Conservation (phyloP, 2,888 invertebrate genomes). For the Chaetogeoica ovagalla region DNA sequence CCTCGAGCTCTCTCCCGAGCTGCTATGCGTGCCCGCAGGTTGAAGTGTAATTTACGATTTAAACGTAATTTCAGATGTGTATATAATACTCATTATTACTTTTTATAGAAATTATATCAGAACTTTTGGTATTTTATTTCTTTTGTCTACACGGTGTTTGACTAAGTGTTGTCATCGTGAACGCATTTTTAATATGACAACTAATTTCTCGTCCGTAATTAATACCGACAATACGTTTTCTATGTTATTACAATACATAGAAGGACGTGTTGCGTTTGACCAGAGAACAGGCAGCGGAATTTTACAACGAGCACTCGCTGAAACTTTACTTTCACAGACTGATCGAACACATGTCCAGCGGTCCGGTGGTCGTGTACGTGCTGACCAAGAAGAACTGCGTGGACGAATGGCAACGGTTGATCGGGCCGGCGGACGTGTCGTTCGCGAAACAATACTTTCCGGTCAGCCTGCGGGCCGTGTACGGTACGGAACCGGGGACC, state of each 20-base stretch:
- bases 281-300: slow-evolving; percentile 21
- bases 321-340: slow-evolving; percentile 12
- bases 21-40: no score
- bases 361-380: slow-evolving; percentile 33
- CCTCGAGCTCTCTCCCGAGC: no score
- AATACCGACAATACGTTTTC: no score
- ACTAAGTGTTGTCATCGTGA: no score
- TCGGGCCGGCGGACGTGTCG: slow-evolving; percentile 29
- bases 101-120: no score
- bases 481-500: background rate
- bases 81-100: no score
- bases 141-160: no score
- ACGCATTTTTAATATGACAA: no score
- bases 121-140: no score
- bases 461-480: slow-evolving; percentile 36
- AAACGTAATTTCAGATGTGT: no score
- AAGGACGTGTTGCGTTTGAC: slow-evolving; percentile 31
- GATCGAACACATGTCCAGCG: slow-evolving; percentile 32
- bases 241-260: background rate
- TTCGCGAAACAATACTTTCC: slow-evolving; percentile 4
- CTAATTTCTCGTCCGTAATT: no score
- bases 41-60: no score
- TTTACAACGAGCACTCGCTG: background rate
- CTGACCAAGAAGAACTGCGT: slow-evolving; percentile 32
- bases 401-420: slow-evolving; percentile 31